phyloP scores from a whole-genome alignment of 2,797 vertebrate species.

The Microchirus variegatus region DNA sequence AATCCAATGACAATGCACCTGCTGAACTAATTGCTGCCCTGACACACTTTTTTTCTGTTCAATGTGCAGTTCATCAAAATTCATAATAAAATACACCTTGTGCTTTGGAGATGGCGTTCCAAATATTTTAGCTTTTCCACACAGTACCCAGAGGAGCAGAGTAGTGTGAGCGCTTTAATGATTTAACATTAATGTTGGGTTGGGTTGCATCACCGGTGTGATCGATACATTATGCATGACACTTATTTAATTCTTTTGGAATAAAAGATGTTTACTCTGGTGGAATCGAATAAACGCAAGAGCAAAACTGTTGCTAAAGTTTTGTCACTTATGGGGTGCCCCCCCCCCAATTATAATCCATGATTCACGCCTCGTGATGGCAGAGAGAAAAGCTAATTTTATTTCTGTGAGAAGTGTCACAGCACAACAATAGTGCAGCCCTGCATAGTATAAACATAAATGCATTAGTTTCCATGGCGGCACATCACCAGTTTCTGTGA shows the following conservation, averaged over 20 bases:
- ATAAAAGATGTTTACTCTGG: not conserved
- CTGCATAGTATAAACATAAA: not conserved
- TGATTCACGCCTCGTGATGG: not conserved
- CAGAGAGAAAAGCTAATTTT: not conserved
- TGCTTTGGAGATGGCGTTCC: not conserved
- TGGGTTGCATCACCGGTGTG: no score
- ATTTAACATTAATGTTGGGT: conserved; percentile 17
- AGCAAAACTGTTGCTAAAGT: not conserved
- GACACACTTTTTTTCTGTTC: conserved; percentile 20
- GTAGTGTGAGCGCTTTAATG: conserved; percentile 17
- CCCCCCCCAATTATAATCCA: not conserved
- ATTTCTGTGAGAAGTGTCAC: not conserved
- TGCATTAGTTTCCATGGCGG: conserved; percentile 41
- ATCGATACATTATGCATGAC: conserved; percentile 14
- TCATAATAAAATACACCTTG: not conserved
- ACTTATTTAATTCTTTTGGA: not conserved
- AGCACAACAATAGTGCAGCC: not conserved
- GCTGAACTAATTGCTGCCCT: conserved; percentile 44
- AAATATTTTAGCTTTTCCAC: not conserved
- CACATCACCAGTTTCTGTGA: conserved; percentile 9
- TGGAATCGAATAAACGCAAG: not conserved
- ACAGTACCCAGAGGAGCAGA: not conserved
- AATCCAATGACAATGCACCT: conserved; percentile 47
- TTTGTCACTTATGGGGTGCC: not conserved
- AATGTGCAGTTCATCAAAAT: conserved; percentile 24